Base-by-base conservation (phyloP, 2,888 invertebrate species). In the Alloscopus bannaensis region DNA sequence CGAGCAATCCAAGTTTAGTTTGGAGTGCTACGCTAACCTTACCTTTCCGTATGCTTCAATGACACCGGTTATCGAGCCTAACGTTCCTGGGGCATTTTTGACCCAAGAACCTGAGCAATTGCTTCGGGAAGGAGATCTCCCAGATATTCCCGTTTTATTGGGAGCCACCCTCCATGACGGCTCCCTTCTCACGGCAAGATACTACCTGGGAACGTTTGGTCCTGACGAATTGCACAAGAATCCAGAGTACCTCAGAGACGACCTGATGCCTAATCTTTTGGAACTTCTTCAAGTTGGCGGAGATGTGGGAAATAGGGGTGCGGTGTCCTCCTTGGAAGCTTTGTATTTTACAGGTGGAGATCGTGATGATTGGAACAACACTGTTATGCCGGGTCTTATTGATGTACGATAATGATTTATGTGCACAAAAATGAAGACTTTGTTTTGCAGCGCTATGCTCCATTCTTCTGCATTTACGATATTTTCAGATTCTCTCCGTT, bases 121-220 rank as follows among this genome's bases (percentile, higher is more conserved):
- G 11, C 42, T 83, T 29, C 40, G 36, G 50, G 40, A 22, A 6
- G 83, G 83, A 8, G 65, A 81, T 31, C 31, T 66, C 22, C 8
- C 6, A n/a, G 40, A 82, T 50, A 45, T 81, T 3, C 83, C 83
- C 0, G 52, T 83, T 0, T 57, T 83, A 1, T 20, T 83, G 8
- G 83, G 83, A 2, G 69, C 82, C 0, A 75, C 28, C 1, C 62
- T 78, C 18, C 83, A 83, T 45, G 83, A 83, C 40, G 83, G 80
- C 0, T 80, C 80, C 2, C 66, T 66, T n/a, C 31, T 75, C 18
- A 22, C 66, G 8, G 57, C 31, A 1, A 28, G 1, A 1, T 3
- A 66, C n/a, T 83, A 81, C 60, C 28, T 59, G n/a, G 60, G 73
- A 1, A 42, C 42, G 26, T 22, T 78, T 1, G 80, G 75, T 22